Evolutionary conservation across 2,888 invertebrate species (phyloP), one percentile per base, ranked within the genome.

Genomic region (Noctua pronuba): DNA sequence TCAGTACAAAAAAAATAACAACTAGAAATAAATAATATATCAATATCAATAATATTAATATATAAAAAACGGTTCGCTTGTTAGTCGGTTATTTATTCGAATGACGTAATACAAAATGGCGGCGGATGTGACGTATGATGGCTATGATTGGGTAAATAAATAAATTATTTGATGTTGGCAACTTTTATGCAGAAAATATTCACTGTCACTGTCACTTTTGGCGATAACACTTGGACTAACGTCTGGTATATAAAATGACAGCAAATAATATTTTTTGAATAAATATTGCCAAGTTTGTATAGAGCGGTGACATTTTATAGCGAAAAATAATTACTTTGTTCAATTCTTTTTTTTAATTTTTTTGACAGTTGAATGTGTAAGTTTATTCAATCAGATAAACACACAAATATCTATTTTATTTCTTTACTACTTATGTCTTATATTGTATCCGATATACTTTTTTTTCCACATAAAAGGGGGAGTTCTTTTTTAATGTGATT

Each of bases 21-120:
- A 71, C 72, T 88, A 85, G 80, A 86, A 81, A 82, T 73, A 81
- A 87, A 86, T 86, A 87, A 88, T 87, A 87, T 88, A 88, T 88
- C 70, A 82, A 11, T 41, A 41, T 41, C 70, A 82, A 87, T 82
- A 82, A 67, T 81, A 84, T 68, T 88, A 87, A 88, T 88, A 88
- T 88, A 88, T 87, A 76, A 69, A 77, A 58, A 79, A 73, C 73
- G 60, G 78, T 84, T 82, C 81, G 77, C 81, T 84, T 77, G 44
- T 88, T 79, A 55, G 62, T 79, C 80, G 80, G 80, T 86, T 86
- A 88, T 87, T 88, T 86, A 88, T 87, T 84, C 41, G 73, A 77
- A 62, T 81, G 80, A 79, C 68, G 71, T 79, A 80, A 80, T 65
- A 77, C 46, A 74, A 86, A 73, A 82, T 64, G 77, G 77, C 76